Percentiles rank a stretch among this genome's conserved stretches.
phyloP scores from a whole-genome alignment of 2,888 invertebrate species.

The Cataglyphis livida region DNA sequence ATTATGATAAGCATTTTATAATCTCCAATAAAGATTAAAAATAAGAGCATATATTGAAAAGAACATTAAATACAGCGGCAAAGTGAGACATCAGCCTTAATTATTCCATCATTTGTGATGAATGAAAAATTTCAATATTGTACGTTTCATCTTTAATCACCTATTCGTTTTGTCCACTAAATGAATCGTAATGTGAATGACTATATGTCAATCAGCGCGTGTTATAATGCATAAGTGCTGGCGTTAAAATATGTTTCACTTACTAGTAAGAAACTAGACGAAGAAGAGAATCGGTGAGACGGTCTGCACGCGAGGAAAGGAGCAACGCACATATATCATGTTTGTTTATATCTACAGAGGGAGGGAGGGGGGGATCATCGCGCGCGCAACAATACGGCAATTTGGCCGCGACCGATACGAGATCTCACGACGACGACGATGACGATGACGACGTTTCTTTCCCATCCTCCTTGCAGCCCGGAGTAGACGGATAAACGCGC shows the following conservation, averaged over 20 bases:
- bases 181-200: constrained; percentile 70
- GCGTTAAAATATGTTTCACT: constrained; percentile 62
- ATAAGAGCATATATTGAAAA: not conserved
- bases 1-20: not conserved
- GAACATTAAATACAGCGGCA: not conserved
- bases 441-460: constrained; percentile 53
- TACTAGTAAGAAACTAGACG: constrained; percentile 62
- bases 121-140: not conserved
- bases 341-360: constrained; percentile 71
- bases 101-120: not conserved
- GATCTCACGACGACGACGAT: constrained; percentile 64
- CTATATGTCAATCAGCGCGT: not conserved
- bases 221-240: constrained; percentile 67
- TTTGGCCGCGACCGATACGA: constrained; percentile 76
- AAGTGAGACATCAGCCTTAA: not conserved
- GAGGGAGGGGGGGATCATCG: constrained; percentile 56
- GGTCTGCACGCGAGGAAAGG: constrained; percentile 17
- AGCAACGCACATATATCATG: constrained; percentile 73
- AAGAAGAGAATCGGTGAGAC: constrained; percentile 59
- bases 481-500: constrained; percentile 29
- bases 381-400: constrained; percentile 79
- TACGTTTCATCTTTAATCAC: not conserved
- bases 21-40: not conserved
- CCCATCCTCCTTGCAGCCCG: constrained; percentile 60
- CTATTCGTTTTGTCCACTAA: not conserved